Base-by-base conservation (phyloP, 2,797 vertebrate species). In the Ficedula albicollis region DNA sequence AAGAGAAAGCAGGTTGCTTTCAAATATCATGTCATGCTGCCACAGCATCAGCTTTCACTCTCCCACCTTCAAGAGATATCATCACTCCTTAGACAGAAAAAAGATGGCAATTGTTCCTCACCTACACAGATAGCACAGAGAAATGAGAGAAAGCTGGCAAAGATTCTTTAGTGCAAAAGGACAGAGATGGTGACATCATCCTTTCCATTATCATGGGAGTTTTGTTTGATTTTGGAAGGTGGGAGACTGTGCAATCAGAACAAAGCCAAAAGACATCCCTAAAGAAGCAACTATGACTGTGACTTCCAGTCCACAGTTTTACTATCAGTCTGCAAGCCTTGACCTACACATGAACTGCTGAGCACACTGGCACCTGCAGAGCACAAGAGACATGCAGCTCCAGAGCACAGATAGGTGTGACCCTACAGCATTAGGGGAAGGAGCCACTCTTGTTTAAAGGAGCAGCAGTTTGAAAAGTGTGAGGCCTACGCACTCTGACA, bases 401-500 rank as follows among this genome's bases (percentile, higher is more conserved):
- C 56, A 79, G 32, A 55, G 64, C 64, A 83, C 46, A 60, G 62
- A 46, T 1, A 58, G 27, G n/a, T 7, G 23, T 18, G 69, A 51
- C 29, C n/a, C 80, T 20, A 64, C 48, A 77, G 49, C 27, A 8
- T 3, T 20, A 43, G 29, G 15, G 16, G 19, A 79, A 93, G 26
- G 32, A 82, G 52, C 29, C 25, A 32, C 6, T 19, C 76, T 54
- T 4, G 1, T 26, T 44, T n/a, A 74, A 26, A 94, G 26, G 8
- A n/a, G 25, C 15, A 21, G n/a, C 30, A 41, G 52, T 38, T 82
- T 82, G n/a, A 23, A 55, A 81, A 73, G 15, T 0, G 1, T 19
- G 0, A 76, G 25, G 89, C 17, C 52, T 96, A 98, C 98, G 75
- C 21, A 98, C 98, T 98, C 98, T 3, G 97, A 96, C 88, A 90